Conservation (phyloP, 2,888 invertebrate genomes). For the Dexiosoma caninum region DNA sequence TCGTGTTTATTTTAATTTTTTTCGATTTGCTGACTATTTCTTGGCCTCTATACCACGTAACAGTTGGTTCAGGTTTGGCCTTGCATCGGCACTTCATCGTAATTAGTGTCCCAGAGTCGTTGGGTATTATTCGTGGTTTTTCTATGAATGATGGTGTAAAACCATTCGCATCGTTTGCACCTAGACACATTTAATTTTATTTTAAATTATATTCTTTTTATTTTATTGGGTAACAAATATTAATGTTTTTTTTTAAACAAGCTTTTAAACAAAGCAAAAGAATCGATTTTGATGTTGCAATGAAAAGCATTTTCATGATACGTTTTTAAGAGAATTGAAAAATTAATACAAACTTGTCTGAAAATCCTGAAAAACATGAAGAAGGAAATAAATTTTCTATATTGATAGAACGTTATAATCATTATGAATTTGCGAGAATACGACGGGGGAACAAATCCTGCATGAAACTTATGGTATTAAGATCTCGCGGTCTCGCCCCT, state of each 20-base stretch:
- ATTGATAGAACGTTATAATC: too few relatives aligned
- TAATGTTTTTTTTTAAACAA: background rate
- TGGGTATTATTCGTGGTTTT: slow-evolving; percentile 99
- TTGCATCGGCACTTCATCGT: slow-evolving; percentile 98
- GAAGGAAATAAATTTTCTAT: too few relatives aligned
- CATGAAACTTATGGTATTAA: background rate
- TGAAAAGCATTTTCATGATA: slow-evolving; percentile 46
- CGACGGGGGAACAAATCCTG: too few relatives aligned
- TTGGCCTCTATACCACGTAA: slow-evolving; percentile 96
- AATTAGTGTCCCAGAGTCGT: slow-evolving; percentile 97
- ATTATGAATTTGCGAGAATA: too few relatives aligned
- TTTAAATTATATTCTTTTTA: background rate
- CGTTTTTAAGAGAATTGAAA: background rate
- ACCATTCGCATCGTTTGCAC: slow-evolving; percentile 92
- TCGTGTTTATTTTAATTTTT: slow-evolving; percentile 89
- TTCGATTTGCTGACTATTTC: slow-evolving; percentile 90
- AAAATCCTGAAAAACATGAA: too few relatives aligned
- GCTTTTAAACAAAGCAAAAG: slow-evolving; percentile 7
- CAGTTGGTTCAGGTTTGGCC: slow-evolving; percentile 95
- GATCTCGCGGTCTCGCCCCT: too few relatives aligned
- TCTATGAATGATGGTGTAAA: slow-evolving; percentile 98
- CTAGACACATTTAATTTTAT: slow-evolving; percentile 77
- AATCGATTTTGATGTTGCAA: slow-evolving; percentile 32
- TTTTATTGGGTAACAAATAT: background rate
- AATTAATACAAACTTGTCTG: background rate